Conservation (phyloP, 2,797 vertebrate species). For the Ctenochaetus hawaiiensis region DNA sequence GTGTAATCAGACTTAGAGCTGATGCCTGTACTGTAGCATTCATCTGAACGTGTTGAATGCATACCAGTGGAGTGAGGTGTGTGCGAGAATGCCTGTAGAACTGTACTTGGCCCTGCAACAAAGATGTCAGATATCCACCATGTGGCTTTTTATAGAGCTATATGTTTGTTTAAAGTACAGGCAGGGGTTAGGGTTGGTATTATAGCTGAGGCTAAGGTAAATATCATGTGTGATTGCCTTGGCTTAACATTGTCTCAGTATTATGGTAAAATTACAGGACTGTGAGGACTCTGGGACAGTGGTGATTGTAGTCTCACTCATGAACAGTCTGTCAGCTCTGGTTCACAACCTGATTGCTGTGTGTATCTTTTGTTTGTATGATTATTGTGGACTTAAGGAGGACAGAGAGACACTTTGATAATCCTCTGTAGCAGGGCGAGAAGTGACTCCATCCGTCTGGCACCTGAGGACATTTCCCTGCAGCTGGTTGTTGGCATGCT, state of each 20-base stretch:
- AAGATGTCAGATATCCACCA: conserved; percentile 63
- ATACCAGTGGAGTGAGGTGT: conserved; percentile 74
- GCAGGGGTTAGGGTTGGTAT: conserved; percentile 27
- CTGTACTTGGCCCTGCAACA: conserved; percentile 48
- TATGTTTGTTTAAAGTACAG: conserved; percentile 53
- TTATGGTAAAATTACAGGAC: conserved; percentile 52
- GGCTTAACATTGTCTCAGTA: conserved; percentile 30
- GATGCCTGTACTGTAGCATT: conserved; percentile 41
- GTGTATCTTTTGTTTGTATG: conserved; percentile 48
- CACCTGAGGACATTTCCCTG: conserved; percentile 65
- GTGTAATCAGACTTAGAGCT: conserved; percentile 7
- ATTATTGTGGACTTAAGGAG: conserved; percentile 43
- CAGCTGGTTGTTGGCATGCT: conserved; percentile 64
- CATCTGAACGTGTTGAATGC: conserved; percentile 50
- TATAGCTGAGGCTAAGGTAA: conserved; percentile 48
- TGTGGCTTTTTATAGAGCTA: conserved; percentile 60
- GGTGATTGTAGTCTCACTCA: conserved; percentile 60
- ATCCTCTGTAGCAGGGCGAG: conserved; percentile 31
- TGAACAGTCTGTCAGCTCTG: conserved; percentile 53
- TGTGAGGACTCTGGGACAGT: conserved; percentile 26
- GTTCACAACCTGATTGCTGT: conserved; percentile 49
- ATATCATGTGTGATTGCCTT: conserved; percentile 36
- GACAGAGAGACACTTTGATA: conserved; percentile 43
- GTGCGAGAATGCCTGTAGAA: conserved; percentile 62
- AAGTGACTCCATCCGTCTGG: conserved; percentile 75